A percentile compares a stretch with the other conserved stretches of the same genome.
Conservation (phyloP, 2,113 vertebrate genomes). For the Oreochromis aureus region DNA sequence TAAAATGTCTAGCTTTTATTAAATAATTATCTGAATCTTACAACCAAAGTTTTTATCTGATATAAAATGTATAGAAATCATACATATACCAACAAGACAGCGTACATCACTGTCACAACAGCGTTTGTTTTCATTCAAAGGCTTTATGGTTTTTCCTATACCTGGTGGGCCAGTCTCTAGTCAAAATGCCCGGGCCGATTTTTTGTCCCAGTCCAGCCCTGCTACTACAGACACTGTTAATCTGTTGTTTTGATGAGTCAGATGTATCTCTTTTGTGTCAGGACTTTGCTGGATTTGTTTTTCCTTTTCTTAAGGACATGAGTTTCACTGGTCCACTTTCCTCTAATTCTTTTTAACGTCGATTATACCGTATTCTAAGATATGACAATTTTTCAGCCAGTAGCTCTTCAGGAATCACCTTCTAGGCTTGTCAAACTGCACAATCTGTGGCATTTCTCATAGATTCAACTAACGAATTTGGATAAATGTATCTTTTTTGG, state of each 20-base stretch:
- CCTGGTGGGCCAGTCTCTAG: too few relatives aligned
- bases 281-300: neutral
- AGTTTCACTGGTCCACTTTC: neutral
- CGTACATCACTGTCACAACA: too few relatives aligned
- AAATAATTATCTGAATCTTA: too few relatives aligned
- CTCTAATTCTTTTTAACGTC: neutral
- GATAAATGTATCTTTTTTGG: neutral
- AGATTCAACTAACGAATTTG: neutral
- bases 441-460: neutral
- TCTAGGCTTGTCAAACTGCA: neutral
- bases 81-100: too few relatives aligned
- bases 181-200: too few relatives aligned
- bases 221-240: neutral
- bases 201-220: too few relatives aligned
- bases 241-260: neutral
- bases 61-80: too few relatives aligned
- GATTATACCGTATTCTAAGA: neutral
- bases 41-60: too few relatives aligned
- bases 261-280: neutral
- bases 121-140: too few relatives aligned
- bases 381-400: neutral
- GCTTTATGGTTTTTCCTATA: too few relatives aligned
- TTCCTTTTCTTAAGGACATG: neutral
- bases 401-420: neutral
- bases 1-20: too few relatives aligned